Evolutionary conservation across 2,113 vertebrate species (phyloP).

Genomic region (Brachyhypopomus occidentalis): DNA sequence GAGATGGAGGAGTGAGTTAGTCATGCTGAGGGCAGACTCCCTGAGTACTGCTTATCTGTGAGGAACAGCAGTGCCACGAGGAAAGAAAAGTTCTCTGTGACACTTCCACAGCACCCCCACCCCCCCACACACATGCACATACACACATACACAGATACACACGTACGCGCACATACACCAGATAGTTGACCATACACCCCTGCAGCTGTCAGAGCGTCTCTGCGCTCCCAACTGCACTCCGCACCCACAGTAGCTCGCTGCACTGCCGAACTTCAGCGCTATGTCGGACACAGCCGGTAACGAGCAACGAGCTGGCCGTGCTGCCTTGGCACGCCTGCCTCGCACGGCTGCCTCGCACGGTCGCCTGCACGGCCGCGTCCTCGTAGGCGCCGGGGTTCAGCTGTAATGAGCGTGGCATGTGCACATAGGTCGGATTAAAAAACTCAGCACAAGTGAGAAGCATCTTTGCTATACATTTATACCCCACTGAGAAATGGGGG

Average conservation of each 20-base stretch:
- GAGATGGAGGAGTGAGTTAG: constrained; percentile 40
- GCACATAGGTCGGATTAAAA: constrained; percentile 32
- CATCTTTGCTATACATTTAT: constrained; percentile 33
- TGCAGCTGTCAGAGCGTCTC: constrained; percentile 22
- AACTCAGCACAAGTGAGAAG: constrained; percentile 20
- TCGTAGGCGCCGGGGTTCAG: constrained; percentile 30
- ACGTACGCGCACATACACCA: constrained; percentile 15
- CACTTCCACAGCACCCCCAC: constrained; percentile 16
- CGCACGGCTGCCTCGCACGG: not conserved
- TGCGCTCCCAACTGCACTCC: not conserved
- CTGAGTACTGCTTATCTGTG: constrained; percentile 50
- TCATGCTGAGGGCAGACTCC: constrained; percentile 48
- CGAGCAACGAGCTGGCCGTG: too few species aligned
- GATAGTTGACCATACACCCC: constrained; percentile 33
- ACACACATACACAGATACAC: constrained; percentile 16
- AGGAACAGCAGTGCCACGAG: constrained; percentile 56
- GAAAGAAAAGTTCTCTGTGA: constrained; percentile 35
- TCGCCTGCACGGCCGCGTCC: constrained; percentile 2
- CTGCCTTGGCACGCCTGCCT: not conserved
- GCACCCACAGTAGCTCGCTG: not conserved
- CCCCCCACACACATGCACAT: not conserved
- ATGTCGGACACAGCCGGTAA: too few species aligned
- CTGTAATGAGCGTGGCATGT: constrained; percentile 40
- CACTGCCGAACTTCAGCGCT: too few species aligned
- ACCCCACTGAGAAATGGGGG: not conserved